Conservation (phyloP, 1,140 invertebrate genomes). For the Belonocnema kinseyi region DNA sequence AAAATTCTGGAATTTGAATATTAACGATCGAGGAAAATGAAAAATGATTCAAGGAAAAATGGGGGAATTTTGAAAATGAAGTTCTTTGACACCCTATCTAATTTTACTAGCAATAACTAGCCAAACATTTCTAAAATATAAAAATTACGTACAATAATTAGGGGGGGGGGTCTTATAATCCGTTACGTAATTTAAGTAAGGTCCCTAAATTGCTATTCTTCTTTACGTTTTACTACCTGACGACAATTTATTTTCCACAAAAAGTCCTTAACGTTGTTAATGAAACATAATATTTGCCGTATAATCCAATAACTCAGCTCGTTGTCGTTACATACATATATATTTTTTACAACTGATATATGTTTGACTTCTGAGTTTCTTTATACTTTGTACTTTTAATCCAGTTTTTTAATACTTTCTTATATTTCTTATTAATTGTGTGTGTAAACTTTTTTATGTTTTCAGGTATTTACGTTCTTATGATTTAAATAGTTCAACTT, state of each 20-base stretch:
- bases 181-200: no score
- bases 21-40: no score
- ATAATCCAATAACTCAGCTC: not conserved
- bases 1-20: no score
- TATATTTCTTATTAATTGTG: constrained; percentile 47
- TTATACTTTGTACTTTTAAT: constrained; percentile 34
- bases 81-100: no score
- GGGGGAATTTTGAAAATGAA: no score
- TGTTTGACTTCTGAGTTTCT: constrained; percentile 37
- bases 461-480: constrained; percentile 57
- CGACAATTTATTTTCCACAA: constrained; percentile 1
- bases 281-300: constrained; percentile 49
- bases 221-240: no score
- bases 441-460: constrained; percentile 58
- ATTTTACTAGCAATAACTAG: no score
- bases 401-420: constrained; percentile 37
- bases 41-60: no score
- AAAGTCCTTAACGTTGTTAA: constrained; percentile 45
- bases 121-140: no score
- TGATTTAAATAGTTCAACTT: constrained; percentile 23
- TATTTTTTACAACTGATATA: constrained; percentile 35
- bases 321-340: constrained; percentile 8
- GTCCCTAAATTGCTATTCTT: no score
- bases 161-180: no score
- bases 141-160: no score